Conservation (phyloP, 2,113 vertebrate species). For the Calidris pugnax region DNA sequence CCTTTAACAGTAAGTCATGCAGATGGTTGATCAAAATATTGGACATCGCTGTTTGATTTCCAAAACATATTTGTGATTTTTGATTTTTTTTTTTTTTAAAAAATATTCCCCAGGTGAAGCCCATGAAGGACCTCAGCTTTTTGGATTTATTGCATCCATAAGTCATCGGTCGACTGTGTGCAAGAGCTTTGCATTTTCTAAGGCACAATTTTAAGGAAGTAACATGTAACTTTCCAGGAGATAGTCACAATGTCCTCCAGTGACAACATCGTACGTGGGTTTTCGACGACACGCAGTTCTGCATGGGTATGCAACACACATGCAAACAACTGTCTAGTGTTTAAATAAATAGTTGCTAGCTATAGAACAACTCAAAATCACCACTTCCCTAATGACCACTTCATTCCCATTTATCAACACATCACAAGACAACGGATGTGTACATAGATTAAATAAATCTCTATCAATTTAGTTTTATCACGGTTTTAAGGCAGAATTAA, state of each 20-base stretch:
- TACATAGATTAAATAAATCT: conserved; percentile 31
- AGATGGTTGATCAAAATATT: conserved; percentile 69
- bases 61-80: conserved; percentile 41
- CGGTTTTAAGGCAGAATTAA: conserved; percentile 75
- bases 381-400: conserved; percentile 70
- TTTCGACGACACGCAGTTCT: conserved; percentile 13
- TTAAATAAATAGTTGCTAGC: conserved; percentile 78
- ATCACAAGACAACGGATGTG: conserved; percentile 28
- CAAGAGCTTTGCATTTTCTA: conserved; percentile 84
- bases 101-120: conserved; percentile 56
- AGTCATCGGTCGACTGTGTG: conserved; percentile 70
- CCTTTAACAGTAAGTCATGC: conserved; percentile 62
- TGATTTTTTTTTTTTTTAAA: not conserved
- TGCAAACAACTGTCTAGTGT: conserved; percentile 62
- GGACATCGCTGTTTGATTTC: conserved; percentile 37
- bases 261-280: not conserved
- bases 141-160: conserved; percentile 71
- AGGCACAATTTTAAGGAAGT: conserved; percentile 87
- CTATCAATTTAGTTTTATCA: conserved; percentile 16
- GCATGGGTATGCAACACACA: conserved; percentile 34
- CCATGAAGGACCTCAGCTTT: not conserved
- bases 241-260: conserved; percentile 48
- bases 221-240: conserved; percentile 48
- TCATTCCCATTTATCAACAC: conserved; percentile 48
- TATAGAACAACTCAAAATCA: conserved; percentile 67